Conservation (phyloP, 2,113 vertebrate species). For the Corydoras sp. region DNA sequence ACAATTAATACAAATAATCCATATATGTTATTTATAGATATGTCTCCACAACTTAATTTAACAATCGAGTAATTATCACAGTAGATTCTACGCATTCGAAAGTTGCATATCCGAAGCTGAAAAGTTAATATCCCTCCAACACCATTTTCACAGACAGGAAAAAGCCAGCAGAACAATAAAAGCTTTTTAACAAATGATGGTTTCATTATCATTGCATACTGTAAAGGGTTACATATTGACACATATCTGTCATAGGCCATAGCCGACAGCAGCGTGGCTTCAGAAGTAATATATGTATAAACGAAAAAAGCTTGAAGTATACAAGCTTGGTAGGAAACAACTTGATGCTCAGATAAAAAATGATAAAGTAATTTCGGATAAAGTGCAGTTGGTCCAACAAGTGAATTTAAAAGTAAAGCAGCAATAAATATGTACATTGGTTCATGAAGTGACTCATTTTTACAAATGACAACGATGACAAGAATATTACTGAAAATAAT, state of each 20-base stretch:
- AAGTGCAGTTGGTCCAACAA: conserved; percentile 1
- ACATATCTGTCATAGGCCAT: conserved; percentile 29
- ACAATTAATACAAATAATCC: not conserved
- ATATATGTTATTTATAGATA: conserved; percentile 7
- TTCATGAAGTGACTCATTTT: conserved; percentile 9
- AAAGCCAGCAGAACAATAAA: conserved; percentile 7
- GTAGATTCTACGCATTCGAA: conserved; percentile 22
- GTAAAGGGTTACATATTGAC: conserved; percentile 23
- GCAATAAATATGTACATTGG: conserved; percentile 23
- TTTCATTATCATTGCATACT: conserved; percentile 6
- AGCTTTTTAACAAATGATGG: conserved; percentile 5
- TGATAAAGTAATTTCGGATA: conserved; percentile 14
- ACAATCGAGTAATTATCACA: conserved; percentile 9
- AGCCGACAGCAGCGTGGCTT: conserved; percentile 2
- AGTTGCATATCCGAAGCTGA: conserved; percentile 1
- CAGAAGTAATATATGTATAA: conserved; percentile 3
- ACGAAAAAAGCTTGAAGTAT: conserved; percentile 7
- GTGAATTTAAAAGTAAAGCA: conserved; percentile 18
- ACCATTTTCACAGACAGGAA: not conserved
- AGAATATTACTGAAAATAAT: conserved; percentile 8
- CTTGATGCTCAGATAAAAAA: conserved; percentile 9
- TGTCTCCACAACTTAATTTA: conserved; percentile 22
- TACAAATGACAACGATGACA: conserved; percentile 13
- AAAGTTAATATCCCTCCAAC: not conserved
- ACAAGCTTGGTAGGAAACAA: not conserved